These are phyloP conservation scores for Heptranchias perlo DNA, from an alignment of 2,113 vertebrate genomes.

Conservation along the genomic window DNA sequence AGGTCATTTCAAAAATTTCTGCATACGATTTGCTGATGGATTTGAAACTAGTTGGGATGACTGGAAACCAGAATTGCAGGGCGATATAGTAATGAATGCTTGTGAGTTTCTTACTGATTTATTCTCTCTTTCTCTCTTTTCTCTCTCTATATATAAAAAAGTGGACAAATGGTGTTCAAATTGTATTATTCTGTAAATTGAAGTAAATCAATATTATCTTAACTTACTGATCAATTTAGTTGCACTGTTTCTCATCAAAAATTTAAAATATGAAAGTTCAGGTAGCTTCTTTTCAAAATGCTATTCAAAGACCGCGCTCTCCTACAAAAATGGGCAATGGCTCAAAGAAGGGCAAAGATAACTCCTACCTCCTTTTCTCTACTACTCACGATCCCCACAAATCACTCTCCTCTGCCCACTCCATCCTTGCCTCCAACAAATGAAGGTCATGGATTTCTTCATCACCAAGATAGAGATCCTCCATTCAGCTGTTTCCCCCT, in stretches of 20 bases:
- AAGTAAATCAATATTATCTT: neutral
- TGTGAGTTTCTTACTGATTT: constrained; percentile 66
- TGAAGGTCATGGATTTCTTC: too few species aligned
- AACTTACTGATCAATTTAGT: neutral
- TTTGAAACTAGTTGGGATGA: constrained; percentile 98
- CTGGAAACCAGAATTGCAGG: constrained; percentile 91
- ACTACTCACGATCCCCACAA: too few species aligned
- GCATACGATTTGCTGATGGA: constrained; percentile 94
- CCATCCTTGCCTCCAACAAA: too few species aligned
- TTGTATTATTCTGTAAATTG: neutral
- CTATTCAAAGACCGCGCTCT: neutral
- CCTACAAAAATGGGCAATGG: too few species aligned
- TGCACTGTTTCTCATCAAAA: neutral
- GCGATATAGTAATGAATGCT: constrained; percentile 91
- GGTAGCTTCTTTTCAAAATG: neutral
- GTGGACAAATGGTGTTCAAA: neutral
- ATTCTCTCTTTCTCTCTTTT: neutral
- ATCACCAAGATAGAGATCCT: too few species aligned
- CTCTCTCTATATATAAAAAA: neutral
- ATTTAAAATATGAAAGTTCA: neutral
- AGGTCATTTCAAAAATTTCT: constrained; percentile 98
- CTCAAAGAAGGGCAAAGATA: too few species aligned
- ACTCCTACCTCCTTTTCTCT: too few species aligned
- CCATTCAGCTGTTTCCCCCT: too few species aligned
- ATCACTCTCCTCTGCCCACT: too few species aligned